Base-by-base conservation (phyloP, 1,140 invertebrate species). In the Anthonomus grandis region DNA sequence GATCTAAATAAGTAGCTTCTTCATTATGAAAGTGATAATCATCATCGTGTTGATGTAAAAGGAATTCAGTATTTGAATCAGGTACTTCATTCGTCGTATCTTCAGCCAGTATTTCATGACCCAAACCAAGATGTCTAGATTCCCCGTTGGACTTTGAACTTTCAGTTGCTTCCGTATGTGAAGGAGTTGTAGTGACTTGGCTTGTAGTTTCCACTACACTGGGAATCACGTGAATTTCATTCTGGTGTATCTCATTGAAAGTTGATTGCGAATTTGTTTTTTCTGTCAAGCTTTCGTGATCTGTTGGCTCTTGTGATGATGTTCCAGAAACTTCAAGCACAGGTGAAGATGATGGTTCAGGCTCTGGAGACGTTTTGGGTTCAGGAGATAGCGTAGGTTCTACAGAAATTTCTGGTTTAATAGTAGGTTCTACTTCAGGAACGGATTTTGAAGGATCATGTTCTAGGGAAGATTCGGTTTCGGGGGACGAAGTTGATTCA, bases 41-140 rank as follows among this genome's bases (percentile, higher is more conserved):
- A 34, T 47, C 52, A 17, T 55, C 27, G 17, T 44, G 34, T 19
- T 45, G 37, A n/a, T 38, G 27, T 57, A 60, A 15, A 67, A 56
- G 56, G 63, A 59, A 48, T 64, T 57, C 27, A 68, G 42, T 54
- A 47, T 62, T 10, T 59, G 58, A 63, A 72, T 64, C 37, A 46
- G 46, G 49, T 15, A 49, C 18, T 49, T 38, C 42, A 54, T 68
- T 64, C 17, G 68, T 62, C 37, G 57, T 66, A 41, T 62, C 54
- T 62, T 64, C 59, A 15, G 68, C 54, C 59, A 72, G 53, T 19
- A 69, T 50, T 49, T 66, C 57, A 22, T 70, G 62, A 58, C 71
- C 62, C n/a, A 64, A 37, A 48, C 67, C 66, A 38, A 64, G 42
- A 51, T 46, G 38, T 24, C 54, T 42, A 10, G 15, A 36, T 38